These are phyloP conservation scores for Cichlasoma orientale DNA, from an alignment of 2,797 vertebrate species.

Conservation along the genomic window DNA sequence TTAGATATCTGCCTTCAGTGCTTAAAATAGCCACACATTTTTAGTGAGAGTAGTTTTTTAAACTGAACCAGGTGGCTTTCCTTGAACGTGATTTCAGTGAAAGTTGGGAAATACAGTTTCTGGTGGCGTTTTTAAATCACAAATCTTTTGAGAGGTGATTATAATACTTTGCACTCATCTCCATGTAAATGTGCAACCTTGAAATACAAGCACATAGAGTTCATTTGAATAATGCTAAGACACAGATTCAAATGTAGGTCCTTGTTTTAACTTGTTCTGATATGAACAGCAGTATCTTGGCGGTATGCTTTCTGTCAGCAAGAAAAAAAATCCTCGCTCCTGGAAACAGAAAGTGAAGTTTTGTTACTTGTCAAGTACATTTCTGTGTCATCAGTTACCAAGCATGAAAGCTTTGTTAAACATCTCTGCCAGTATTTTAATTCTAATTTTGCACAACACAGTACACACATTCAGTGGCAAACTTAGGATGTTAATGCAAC, in stretches of 20 bases:
- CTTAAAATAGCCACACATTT: neutral
- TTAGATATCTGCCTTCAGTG: neutral
- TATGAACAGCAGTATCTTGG: neutral
- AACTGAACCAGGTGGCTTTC: neutral
- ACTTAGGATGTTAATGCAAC: neutral
- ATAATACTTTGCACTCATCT: neutral
- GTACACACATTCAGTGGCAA: neutral
- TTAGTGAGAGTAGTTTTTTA: neutral
- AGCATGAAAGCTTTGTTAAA: neutral
- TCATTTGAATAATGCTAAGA: neutral
- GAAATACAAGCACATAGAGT: neutral
- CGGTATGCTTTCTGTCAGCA: neutral
- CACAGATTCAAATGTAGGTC: neutral
- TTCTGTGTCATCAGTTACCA: constrained; percentile 21
- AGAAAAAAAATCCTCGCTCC: neutral
- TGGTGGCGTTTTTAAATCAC: neutral
- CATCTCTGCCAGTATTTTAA: neutral
- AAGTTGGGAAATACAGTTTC: neutral
- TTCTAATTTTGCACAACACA: neutral
- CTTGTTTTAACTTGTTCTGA: neutral
- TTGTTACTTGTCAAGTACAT: neutral
- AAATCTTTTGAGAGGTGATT: neutral
- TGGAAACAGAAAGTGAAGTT: constrained; percentile 29
- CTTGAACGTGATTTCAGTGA: neutral
- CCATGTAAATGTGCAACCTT: neutral